Base-by-base conservation (phyloP, 2,113 vertebrate species). In the Mungos mungo region DNA sequence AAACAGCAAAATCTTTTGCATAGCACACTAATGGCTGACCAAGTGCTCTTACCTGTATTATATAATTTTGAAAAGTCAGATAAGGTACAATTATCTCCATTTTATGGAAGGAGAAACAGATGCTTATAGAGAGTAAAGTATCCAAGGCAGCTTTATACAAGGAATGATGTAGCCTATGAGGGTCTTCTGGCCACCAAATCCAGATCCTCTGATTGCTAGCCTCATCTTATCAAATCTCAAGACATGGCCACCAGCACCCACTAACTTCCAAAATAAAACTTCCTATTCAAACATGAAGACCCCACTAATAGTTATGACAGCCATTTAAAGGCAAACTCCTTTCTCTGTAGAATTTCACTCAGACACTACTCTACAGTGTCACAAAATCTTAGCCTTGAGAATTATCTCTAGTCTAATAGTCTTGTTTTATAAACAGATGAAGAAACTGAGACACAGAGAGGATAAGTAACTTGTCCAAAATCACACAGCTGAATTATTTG, bases 301-400 rank as follows among this genome's bases (percentile, higher is more conserved):
- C 57, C 35, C 5, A 63, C 27, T 45, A 50, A 76, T 33, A 84
- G 71, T 41, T 66, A 66, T 7, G 33, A 50, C 4, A 60, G n/a
- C 45, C 15, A 50, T 35, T 74, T 93, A 72, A 33, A 96, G 16
- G 29, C 25, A 84, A 35, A 81, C 12, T 47, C 15, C 12, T 91
- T 88, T 88, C 41, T 65, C 76, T 96, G 65, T 60, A 38, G 76
- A 93, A 86, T 86, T 85, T 91, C n/a, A 79, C 25, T 92, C 23
- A 66, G 79, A 47, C 14, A 35, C 41, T 72, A 77, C n/a, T 7
- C 72, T 38, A 66, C 0, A 52, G 52, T 68, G 52, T 68, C 71
- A 89, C 27, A 97, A 89, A 92, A 83, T 86, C 50, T 54, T 82
- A 89, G 65, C 31, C 41, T 47, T 9, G 47, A 95, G 57, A 86